Conservation (phyloP, 2,888 invertebrate species). For the Allolobophora icterica region DNA sequence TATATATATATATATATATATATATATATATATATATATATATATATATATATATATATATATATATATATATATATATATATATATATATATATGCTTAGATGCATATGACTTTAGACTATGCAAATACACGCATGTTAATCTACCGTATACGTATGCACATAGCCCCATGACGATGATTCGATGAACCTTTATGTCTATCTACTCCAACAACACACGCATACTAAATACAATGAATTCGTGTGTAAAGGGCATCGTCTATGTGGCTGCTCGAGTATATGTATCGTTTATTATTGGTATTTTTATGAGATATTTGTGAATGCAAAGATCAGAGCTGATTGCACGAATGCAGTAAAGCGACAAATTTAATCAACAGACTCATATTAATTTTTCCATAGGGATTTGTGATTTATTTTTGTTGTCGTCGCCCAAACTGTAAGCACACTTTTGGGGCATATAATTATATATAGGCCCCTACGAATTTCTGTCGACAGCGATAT, state of each 20-base stretch:
- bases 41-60: too few species aligned
- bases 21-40: not conserved
- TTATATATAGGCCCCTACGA: too few species aligned
- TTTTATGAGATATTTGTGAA: not conserved
- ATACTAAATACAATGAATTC: too few species aligned
- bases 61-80: too few species aligned
- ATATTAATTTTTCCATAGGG: not conserved
- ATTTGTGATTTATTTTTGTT: not conserved
- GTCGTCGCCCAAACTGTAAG: not conserved
- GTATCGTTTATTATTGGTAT: not conserved
- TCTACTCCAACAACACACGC: too few species aligned
- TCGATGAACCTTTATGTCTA: too few species aligned
- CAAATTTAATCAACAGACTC: not conserved
- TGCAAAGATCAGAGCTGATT: not conserved
- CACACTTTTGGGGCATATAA: not conserved
- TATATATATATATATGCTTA: not conserved
- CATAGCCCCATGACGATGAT: too few species aligned
- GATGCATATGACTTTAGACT: not conserved
- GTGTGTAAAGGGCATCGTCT: too few species aligned
- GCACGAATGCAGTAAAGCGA: constrained; percentile 3
- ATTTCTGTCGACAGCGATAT: too few species aligned
- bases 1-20: not conserved
- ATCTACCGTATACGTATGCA: too few species aligned
- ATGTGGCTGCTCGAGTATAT: not conserved
- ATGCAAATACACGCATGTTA: not conserved